Evolutionary conservation across 1,140 invertebrate species (phyloP).

Genomic region (Sitobion miscanthi): DNA sequence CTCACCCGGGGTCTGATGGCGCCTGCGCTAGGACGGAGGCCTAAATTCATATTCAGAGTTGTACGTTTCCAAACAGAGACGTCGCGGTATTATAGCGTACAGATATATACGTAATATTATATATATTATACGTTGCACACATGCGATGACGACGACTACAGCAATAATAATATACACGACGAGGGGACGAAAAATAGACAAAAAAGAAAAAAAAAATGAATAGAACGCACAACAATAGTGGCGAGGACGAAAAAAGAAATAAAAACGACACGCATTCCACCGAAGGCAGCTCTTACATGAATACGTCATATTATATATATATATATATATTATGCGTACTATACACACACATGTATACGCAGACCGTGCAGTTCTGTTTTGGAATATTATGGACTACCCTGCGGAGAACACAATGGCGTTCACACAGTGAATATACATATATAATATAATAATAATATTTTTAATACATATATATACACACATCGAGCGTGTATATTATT

Average conservation of each 20-base stretch:
- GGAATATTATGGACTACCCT: constrained; percentile 39
- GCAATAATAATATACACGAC: background rate
- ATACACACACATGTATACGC: background rate
- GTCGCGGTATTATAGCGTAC: background rate
- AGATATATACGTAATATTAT: background rate
- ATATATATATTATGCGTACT: background rate
- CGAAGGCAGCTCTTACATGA: background rate
- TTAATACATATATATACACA: background rate
- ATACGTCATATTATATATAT: background rate
- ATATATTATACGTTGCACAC: background rate
- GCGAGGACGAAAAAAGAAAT: constrained; percentile 28
- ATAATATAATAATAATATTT: background rate
- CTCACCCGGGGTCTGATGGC: background rate
- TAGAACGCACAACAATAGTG: background rate
- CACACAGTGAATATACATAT: background rate
- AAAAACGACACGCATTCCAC: constrained; percentile 35
- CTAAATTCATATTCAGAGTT: background rate
- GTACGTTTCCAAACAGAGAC: constrained; percentile 2
- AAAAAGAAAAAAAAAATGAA: constrained; percentile 29
- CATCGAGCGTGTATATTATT: background rate
- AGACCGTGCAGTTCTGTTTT: background rate
- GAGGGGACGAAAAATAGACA: constrained; percentile 30
- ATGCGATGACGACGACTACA: background rate
- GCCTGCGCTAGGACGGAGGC: background rate
- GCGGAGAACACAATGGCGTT: background rate